Evolutionary conservation across 1,140 invertebrate species (phyloP).

Genomic region (Neuroterus valhalla): DNA sequence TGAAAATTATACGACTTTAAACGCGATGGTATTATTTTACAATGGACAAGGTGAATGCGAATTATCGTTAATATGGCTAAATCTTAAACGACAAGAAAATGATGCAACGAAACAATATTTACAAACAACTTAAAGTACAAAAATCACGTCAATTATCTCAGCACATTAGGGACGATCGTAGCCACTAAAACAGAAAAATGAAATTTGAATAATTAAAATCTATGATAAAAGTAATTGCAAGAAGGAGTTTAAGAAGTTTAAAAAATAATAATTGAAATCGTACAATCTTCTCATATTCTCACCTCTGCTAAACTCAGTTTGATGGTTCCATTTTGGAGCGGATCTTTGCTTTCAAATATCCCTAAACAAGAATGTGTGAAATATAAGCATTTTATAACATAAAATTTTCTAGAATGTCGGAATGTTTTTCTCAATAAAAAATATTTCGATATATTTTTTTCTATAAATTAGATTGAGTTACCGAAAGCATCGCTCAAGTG

Average conservation of each 20-base stretch:
- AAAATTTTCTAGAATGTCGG: not conserved
- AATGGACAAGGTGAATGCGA: conserved; percentile 51
- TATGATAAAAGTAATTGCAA: not conserved
- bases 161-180: conserved; percentile 84
- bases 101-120: conserved; percentile 59
- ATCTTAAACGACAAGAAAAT: conserved; percentile 49
- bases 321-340: conserved; percentile 87
- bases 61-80: conserved; percentile 67
- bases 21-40: conserved; percentile 58
- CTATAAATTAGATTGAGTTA: conserved; percentile 66
- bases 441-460: not conserved
- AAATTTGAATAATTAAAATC: conserved; percentile 25
- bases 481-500: conserved; percentile 92
- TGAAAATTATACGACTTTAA: conserved; percentile 18
- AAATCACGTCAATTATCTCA: conserved; percentile 65
- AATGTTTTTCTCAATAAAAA: not conserved
- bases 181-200: conserved; percentile 81
- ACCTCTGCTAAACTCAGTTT: conserved; percentile 88
- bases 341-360: conserved; percentile 88
- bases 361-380: conserved; percentile 74
- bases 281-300: conserved; percentile 54
- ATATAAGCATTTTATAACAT: not conserved
- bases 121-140: conserved; percentile 60
- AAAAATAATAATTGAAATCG: conserved; percentile 9
- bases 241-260: no score